Conservation (phyloP, 2,888 invertebrate genomes). For the Apotomis betuletana region DNA sequence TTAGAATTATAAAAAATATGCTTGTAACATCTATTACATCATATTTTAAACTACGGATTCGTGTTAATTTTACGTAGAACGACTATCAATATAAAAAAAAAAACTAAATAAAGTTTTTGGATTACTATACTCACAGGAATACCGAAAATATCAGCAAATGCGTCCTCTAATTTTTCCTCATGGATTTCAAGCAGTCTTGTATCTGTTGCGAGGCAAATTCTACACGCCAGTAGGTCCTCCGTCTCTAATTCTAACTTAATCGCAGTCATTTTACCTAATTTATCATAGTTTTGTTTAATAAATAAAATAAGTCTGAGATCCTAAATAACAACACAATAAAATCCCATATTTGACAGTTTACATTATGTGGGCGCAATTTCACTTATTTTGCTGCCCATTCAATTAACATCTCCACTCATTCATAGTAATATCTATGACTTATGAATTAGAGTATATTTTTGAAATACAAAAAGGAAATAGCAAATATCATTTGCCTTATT, state of each 20-base stretch:
- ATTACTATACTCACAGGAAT: constrained; percentile 22
- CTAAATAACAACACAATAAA: constrained; percentile 3
- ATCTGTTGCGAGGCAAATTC: constrained; percentile 30
- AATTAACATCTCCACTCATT: no score
- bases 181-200: constrained; percentile 16
- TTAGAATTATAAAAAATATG: no score
- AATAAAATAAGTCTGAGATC: neutral
- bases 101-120: neutral
- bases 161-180: constrained; percentile 13
- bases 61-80: no score
- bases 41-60: no score
- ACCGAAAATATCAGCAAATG: constrained; percentile 28
- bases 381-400: neutral
- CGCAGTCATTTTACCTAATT: constrained; percentile 16
- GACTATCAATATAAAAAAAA: no score
- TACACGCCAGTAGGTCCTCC: constrained; percentile 29
- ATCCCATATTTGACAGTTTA: constrained; percentile 14
- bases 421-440: no score
- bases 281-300: constrained; percentile 13
- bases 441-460: no score
- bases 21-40: no score
- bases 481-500: no score
- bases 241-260: constrained; percentile 26
- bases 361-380: neutral
- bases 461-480: no score